Base-by-base conservation (phyloP, 2,888 invertebrate species). In the Cryptus viduatorius region DNA sequence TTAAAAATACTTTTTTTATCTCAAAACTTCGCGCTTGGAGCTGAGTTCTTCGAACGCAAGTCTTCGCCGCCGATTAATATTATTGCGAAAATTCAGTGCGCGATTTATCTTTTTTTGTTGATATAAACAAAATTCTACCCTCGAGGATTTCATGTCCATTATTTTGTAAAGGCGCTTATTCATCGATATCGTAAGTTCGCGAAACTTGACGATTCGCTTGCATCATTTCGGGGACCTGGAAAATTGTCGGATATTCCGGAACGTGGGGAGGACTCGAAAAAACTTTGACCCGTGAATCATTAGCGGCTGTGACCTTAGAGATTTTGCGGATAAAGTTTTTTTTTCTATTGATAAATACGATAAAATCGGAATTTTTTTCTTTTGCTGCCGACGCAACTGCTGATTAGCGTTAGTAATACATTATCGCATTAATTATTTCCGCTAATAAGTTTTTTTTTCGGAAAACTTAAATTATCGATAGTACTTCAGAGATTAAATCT, bases 131-230 rank as follows among this genome's bases (percentile, higher is more conserved):
- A 12, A 48, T 12, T 48, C 0, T 12, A 48, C 48, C n/a, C 48
- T 48, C 48, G 48, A 48, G 3, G n/a, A 1, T 48, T 48, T 48
- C n/a, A n/a, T 48, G 1, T 48, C 12, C 37, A 8, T 37, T 37
- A 8, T 37, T 37, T 37, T 37, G 0, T 24, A 24, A 24, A 24
- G 24, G 24, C 24, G 24, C 7, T 37, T 8, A 37, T 8, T 37
- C 37, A 10, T 37, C 19, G 48, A 16, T 53, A 69, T 69, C 53
- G 53, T 31, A 50, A 37, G 12, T 46, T 12, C 14, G 42, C 16
- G 71, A 53, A 71, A 71, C 12, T 53, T 24, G n/a, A 16, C 71
- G 71, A 71, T 42, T 19, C 56, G n/a, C 4, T 71, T 71, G 71
- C 71, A 7, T 71, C 71, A 56, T 53, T 56, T 14, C 4, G 42